Percentiles rank a stretch among this genome's conserved stretches.
Evolutionary conservation across 2,113 vertebrate species (phyloP).

Genomic region (Planiliza haematocheilus): DNA sequence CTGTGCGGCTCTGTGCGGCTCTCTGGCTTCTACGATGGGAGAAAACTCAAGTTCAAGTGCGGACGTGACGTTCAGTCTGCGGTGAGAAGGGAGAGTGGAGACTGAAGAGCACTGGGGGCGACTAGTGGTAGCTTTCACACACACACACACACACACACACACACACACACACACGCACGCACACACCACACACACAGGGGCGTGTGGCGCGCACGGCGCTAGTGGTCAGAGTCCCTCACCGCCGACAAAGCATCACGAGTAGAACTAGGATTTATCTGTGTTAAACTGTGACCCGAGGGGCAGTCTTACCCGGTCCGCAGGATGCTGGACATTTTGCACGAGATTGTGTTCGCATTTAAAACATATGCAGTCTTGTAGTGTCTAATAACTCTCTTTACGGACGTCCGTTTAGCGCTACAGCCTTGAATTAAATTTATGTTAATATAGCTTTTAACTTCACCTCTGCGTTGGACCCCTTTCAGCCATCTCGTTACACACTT

Average conservation of each 20-base stretch:
- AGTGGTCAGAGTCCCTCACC: slow-evolving; percentile 59
- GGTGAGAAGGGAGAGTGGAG: slow-evolving; percentile 89
- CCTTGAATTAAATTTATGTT: neutral
- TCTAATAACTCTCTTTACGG: neutral
- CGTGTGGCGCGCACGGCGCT: slow-evolving; percentile 48
- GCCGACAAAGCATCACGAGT: slow-evolving; percentile 9
- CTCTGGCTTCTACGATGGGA: slow-evolving; percentile 94
- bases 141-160: slow-evolving; percentile 58
- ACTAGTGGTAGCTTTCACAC: slow-evolving; percentile 99
- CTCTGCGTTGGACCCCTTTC: neutral
- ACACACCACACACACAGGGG: slow-evolving; percentile 26
- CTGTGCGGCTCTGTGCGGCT: slow-evolving; percentile 88
- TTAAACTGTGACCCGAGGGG: neutral
- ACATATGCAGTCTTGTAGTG: neutral
- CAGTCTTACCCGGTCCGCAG: slow-evolving; percentile 3
- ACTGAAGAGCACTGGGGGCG: slow-evolving; percentile 99
- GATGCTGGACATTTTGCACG: slow-evolving; percentile 33
- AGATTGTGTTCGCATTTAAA: neutral
- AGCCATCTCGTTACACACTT: neutral
- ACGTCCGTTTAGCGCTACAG: neutral
- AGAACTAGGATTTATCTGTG: neutral
- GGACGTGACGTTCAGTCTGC: slow-evolving; percentile 99
- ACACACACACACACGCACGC: slow-evolving; percentile 33
- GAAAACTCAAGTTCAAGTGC: slow-evolving; percentile 99
- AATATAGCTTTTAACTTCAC: neutral